These are phyloP conservation scores for Zoanthus sociatus DNA, from an alignment of 92 coral and sea anemone genomes.

Conservation along the genomic window DNA sequence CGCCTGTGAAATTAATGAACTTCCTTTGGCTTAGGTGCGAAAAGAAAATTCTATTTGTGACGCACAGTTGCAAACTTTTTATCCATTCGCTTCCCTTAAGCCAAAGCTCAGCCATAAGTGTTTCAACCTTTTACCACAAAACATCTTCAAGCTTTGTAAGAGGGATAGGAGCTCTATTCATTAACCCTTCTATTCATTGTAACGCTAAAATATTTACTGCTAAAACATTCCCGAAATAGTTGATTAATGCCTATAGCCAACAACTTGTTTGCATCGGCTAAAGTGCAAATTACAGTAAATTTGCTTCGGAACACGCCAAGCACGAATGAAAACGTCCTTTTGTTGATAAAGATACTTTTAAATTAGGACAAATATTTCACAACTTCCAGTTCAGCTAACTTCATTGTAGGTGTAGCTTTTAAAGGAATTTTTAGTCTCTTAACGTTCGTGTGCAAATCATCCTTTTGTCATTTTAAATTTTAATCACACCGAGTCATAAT, in stretches of 20 bases:
- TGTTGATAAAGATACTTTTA: neutral
- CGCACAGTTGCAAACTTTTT: neutral
- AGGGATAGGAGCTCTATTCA: neutral
- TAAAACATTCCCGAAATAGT: constrained; percentile 29
- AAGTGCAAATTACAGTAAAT: constrained; percentile 30
- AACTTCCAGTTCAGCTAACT: neutral
- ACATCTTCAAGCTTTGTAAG: neutral
- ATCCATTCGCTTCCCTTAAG: neutral
- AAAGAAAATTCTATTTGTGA: constrained; percentile 21
- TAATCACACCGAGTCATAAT: too few species aligned
- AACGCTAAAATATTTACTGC: neutral
- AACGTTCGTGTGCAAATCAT: neutral
- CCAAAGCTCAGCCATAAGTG: neutral
- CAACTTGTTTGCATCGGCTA: constrained; percentile 42
- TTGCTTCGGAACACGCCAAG: constrained; percentile 25
- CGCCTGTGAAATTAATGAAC: constrained; percentile 47
- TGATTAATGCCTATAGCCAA: constrained; percentile 35
- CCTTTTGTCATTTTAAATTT: neutral
- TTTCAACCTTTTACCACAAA: neutral
- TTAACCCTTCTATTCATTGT: neutral
- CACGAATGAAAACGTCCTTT: neutral
- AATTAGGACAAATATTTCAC: neutral
- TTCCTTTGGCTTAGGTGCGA: constrained; percentile 29
- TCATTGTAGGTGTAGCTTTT: neutral
- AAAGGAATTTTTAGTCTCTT: neutral